Evolutionary conservation across 92 coral and sea anemone genomes (phyloP).

Genomic region (Parazoanthus atlanticus): DNA sequence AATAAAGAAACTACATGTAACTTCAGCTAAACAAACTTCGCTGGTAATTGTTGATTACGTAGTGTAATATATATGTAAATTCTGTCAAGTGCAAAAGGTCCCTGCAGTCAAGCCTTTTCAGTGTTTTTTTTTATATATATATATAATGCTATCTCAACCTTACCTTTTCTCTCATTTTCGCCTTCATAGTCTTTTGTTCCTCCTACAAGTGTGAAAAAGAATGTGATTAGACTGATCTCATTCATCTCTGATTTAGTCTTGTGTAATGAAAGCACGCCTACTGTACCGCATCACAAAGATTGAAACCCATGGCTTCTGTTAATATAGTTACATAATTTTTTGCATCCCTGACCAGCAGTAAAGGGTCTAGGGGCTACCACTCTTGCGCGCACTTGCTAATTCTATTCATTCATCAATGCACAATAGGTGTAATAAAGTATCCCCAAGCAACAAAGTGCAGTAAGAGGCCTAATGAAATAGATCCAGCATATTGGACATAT

Average conservation of each 20-base stretch:
- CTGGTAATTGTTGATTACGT: background rate
- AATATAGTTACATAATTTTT: too few relatives aligned
- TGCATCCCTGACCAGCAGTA: too few relatives aligned
- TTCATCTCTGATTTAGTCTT: too few relatives aligned
- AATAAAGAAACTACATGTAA: background rate
- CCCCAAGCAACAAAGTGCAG: background rate
- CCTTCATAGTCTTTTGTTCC: slow-evolving; percentile 96
- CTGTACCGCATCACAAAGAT: background rate
- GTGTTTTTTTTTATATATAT: background rate
- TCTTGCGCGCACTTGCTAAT: too few relatives aligned
- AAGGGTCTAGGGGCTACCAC: too few relatives aligned
- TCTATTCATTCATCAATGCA: background rate
- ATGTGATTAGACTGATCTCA: background rate
- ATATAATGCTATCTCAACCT: background rate
- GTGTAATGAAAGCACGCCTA: background rate
- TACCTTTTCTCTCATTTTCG: slow-evolving; percentile 99
- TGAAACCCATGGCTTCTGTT: background rate
- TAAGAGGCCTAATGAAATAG: too few relatives aligned
- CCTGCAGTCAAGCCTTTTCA: too few relatives aligned
- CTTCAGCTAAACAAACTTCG: too few relatives aligned
- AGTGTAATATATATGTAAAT: background rate
- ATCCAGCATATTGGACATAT: too few relatives aligned
- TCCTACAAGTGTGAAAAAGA: slow-evolving; percentile 49
- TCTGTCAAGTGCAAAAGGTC: background rate
- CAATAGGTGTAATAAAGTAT: background rate